A percentile compares a stretch with the other conserved stretches of the same genome.
Evolutionary conservation across 2,888 invertebrate genomes (phyloP).

Genomic region (Drosophila merina): DNA sequence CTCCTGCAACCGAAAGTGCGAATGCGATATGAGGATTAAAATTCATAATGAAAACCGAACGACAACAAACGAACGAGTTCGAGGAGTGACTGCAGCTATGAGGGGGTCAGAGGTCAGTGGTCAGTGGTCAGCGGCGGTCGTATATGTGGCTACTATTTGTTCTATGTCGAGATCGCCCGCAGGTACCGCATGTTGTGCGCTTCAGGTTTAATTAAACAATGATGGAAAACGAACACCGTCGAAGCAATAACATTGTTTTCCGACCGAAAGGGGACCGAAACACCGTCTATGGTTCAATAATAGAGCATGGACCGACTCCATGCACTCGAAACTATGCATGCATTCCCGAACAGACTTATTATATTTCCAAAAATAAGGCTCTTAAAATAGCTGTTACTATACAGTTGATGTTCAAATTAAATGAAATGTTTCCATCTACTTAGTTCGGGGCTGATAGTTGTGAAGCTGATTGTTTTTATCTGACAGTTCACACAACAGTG

Average conservation of each 20-base stretch:
- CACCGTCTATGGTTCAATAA: conserved; percentile 9
- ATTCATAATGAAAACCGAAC: conserved; percentile 72
- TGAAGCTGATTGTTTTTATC: conserved; percentile 36
- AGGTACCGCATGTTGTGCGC: conserved; percentile 69
- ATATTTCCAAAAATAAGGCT: not conserved
- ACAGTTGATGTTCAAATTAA: not conserved
- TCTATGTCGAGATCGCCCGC: conserved; percentile 50
- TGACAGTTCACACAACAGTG: conserved; percentile 33
- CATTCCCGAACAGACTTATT: not conserved
- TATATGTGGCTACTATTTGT: conserved; percentile 37
- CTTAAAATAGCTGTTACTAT: not conserved
- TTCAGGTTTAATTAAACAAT: conserved; percentile 78
- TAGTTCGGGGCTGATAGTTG: too few species aligned
- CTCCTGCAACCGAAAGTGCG: conserved; percentile 66
- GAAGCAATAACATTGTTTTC: conserved; percentile 39
- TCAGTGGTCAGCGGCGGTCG: not conserved
- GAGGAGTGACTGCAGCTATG: not conserved
- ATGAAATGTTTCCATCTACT: not conserved
- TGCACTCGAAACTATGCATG: not conserved
- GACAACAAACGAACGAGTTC: conserved; percentile 36
- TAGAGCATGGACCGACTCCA: conserved; percentile 4
- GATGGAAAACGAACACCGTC: conserved; percentile 62
- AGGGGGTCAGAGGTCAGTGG: not conserved
- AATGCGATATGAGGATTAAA: conserved; percentile 80
- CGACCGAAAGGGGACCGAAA: not conserved